These are phyloP conservation scores for Timema cristinae DNA, from an alignment of 2,888 invertebrate genomes.

Conservation along the genomic window DNA sequence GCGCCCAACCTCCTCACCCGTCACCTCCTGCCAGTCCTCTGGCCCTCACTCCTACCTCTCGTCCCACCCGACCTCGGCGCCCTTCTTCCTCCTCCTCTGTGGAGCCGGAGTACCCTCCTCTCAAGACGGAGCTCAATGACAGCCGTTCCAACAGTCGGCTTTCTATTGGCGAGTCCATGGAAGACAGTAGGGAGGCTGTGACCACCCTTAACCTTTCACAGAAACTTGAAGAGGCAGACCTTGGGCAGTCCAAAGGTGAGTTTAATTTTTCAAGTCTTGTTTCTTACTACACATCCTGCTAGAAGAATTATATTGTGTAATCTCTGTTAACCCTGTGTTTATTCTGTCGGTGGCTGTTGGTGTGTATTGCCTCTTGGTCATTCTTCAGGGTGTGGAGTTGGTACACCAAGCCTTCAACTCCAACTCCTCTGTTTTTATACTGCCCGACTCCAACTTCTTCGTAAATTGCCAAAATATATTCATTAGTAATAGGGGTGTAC, in stretches of 20 bases:
- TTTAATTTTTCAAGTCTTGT: background rate
- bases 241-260: constrained; percentile 31
- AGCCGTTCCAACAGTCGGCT: constrained; percentile 23
- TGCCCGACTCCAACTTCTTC: too few relatives aligned
- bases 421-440: too few relatives aligned
- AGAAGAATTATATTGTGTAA: too few relatives aligned
- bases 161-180: constrained; percentile 24
- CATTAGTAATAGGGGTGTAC: too few relatives aligned
- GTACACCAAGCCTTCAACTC: too few relatives aligned
- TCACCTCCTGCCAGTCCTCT: constrained; percentile 26
- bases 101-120: constrained; percentile 23
- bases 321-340: too few relatives aligned
- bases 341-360: too few relatives aligned
- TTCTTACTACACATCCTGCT: too few relatives aligned
- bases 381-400: too few relatives aligned
- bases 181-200: constrained; percentile 28
- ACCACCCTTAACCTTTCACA: constrained; percentile 22
- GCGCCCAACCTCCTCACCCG: constrained; percentile 27
- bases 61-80: constrained; percentile 19
- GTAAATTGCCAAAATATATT: too few relatives aligned
- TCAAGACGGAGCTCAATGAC: constrained; percentile 21
- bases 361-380: too few relatives aligned
- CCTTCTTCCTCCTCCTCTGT: constrained; percentile 23
- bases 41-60: constrained; percentile 28
- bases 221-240: constrained; percentile 22